Evolutionary conservation across 2,888 invertebrate genomes (phyloP).

Genomic region (Himalopsyche tibetana): DNA sequence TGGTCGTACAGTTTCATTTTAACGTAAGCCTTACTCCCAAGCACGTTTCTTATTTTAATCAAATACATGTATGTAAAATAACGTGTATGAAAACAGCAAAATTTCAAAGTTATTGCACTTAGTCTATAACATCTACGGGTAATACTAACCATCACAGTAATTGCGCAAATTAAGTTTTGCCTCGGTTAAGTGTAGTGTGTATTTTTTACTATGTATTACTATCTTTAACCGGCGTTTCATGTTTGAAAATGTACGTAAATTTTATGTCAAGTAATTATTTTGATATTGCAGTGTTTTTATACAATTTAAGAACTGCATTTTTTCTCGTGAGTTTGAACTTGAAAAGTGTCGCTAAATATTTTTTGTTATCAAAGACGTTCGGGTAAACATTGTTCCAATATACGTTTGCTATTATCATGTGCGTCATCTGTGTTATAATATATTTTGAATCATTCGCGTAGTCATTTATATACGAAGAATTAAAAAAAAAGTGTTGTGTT

Average conservation of each 20-base stretch:
- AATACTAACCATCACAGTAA: not conserved
- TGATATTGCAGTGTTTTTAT: not conserved
- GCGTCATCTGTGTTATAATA: not conserved
- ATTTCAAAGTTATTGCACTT: not conserved
- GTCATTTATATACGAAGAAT: not conserved
- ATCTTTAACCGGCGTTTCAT: not conserved
- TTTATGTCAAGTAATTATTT: not conserved
- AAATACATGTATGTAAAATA: not conserved
- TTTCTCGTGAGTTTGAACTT: slow-evolving; percentile 19
- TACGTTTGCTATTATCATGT: slow-evolving; percentile 22
- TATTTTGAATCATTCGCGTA: slow-evolving; percentile 2
- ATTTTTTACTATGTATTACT: not conserved
- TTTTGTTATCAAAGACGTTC: not conserved
- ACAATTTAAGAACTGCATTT: not conserved
- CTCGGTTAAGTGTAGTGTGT: not conserved
- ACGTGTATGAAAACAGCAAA: slow-evolving; percentile 6
- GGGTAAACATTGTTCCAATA: not conserved
- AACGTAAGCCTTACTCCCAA: slow-evolving; percentile 14
- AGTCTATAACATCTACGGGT: not conserved
- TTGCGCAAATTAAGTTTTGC: not conserved
- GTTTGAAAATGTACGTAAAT: not conserved
- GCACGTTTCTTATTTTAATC: slow-evolving; percentile 33
- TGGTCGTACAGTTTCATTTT: slow-evolving; percentile 18
- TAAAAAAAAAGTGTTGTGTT: not conserved
- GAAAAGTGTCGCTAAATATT: slow-evolving; percentile 18